Base-by-base conservation (phyloP, 2,888 invertebrate genomes). In the Tineola bisselliella region DNA sequence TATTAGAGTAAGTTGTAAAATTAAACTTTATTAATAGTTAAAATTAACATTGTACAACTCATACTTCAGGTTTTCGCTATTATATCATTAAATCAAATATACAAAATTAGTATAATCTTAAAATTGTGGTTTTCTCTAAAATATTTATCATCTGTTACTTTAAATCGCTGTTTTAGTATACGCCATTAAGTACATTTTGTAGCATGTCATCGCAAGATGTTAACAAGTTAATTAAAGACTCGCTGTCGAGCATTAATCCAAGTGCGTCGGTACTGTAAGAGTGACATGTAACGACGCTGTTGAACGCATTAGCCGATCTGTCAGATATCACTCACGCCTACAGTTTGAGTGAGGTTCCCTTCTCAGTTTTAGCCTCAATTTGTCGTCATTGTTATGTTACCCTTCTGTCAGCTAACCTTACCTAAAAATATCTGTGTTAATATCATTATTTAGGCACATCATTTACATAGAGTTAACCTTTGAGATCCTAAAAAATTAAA, bases 151-250 rank as follows among this genome's bases (percentile, higher is more conserved):
- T 38, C 38, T 6, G 38, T 6, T 38, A n/a, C 10, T 12, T 38
- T 38, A 38, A 38, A 38, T 38, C 10, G 38, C n/a, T 38, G 38
- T 38, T 4, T 38, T 2, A 38, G n/a, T 38, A 25, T 25, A 25
- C n/a, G 3, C 38, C 38, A 38, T 38, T 38, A 38, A 10, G n/a
- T 38, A 38, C n/a, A 38, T 38, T n/a, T 12, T 38, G 38, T 38
- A 38, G 10, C n/a, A 10, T 38, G 38, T 38, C 38, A 38, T 12
- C 38, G 10, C 38, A 38, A 38, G 38, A 38, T 38, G 69, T 69
- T 74, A 72, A 75, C 74, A 74, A 76, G 74, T 77, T 78, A 78
- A 79, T 80, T 77, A 77, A 76, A 73, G 38, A 67, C 65, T 70
- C 73, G 71, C 72, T 69, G 72, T 75, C 72, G 70, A 68, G 69